Base-by-base conservation (phyloP, 2,888 invertebrate species). In the Cecidostiba fungosa region DNA sequence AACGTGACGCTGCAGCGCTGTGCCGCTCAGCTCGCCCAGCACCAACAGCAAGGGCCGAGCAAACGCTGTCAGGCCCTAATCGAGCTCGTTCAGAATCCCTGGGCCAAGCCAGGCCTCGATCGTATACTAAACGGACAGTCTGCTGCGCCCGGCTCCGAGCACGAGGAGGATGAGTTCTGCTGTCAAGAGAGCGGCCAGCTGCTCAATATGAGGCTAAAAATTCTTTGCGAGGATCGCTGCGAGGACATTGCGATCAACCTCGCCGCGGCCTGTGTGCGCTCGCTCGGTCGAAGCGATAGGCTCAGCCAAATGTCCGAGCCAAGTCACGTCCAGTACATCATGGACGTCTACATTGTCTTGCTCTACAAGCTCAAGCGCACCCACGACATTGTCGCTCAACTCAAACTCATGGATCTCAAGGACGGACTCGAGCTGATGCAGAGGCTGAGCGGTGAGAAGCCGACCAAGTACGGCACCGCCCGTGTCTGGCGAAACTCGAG, bases 201-300 rank as follows among this genome's bases (percentile, higher is more conserved):
- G 91, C 94, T 96, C 90, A 94, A 94, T 90, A 94, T 95, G 92
- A 94, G 96, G 88, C 93, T 96, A 88, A 95, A 84, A 85, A 95
- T 95, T 92, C 94, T 96, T 88, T 95, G 95, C 89, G 94, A 95
- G 89, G 94, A 95, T 85, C 94, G 94, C 88, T 95, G 95, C 94
- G 94, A 95, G 92, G 95, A 95, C 91, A 93, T 96, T 87, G 96
- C 96, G 88, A 93, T 95, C 83, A 92, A 94, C 87, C 94, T 96
- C 86, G 94, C 95, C 50, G 92, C 94, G 83, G 94, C 95, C 23
- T 94, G 95, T 88, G 94, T 95, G 92, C 94, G 94, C 88, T 94
- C 95, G 78, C 94, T 94, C 83, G 93, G 95, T 69, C 89, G 92
- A 82, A 92, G 91, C 89, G 92, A 93, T 88, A 90, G 91, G 81